Conservation (phyloP, 2,113 vertebrate genomes). For the Mustela nigripes region DNA sequence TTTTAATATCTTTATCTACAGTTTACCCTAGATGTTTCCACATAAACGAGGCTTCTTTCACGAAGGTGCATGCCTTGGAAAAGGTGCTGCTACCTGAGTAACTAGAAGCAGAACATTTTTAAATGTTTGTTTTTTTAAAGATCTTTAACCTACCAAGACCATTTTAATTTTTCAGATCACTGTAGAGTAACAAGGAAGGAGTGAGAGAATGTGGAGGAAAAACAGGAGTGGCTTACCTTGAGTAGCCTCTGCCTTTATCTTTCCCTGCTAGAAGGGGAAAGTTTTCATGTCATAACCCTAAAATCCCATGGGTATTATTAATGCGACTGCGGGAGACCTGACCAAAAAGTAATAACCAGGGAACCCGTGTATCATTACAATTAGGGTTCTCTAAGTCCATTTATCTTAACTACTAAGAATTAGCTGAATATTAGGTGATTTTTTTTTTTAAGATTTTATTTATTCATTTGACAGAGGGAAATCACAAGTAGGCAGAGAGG, state of each 20-base stretch:
- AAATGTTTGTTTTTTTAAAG: neutral
- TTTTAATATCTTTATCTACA: constrained; percentile 29
- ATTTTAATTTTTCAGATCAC: constrained; percentile 2
- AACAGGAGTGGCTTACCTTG: neutral
- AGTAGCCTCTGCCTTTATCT: neutral
- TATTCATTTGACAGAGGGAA: too few species aligned
- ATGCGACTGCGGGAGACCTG: neutral
- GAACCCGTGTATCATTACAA: neutral
- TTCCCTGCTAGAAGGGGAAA: neutral
- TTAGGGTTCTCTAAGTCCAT: neutral
- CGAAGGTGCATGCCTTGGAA: neutral
- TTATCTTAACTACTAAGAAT: constrained; percentile 4
- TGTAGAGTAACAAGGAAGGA: neutral
- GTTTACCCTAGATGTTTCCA: neutral
- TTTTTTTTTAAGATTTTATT: neutral
- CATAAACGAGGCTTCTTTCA: neutral
- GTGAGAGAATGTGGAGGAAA: neutral
- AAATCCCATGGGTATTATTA: neutral
- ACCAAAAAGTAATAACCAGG: neutral
- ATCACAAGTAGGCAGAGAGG: too few species aligned
- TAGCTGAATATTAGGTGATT: neutral
- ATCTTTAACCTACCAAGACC: neutral
- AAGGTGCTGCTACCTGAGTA: neutral
- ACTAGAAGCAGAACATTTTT: neutral
- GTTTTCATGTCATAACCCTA: neutral